Percentiles rank a stretch among this genome's conserved stretches.
Evolutionary conservation across 1,140 invertebrate species (phyloP).

Genomic region (Orussus abietinus): DNA sequence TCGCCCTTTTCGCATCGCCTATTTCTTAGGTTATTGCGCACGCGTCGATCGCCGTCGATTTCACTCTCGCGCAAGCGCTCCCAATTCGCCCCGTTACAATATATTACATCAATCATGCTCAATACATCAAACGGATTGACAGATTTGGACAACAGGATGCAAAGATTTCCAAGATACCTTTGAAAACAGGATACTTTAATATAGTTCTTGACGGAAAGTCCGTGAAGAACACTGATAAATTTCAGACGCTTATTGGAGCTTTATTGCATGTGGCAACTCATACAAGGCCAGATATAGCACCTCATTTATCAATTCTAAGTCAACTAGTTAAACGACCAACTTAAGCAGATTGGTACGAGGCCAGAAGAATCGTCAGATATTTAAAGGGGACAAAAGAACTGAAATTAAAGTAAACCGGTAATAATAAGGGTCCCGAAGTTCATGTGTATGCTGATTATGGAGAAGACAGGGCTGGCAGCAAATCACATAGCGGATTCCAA

Average conservation of each 20-base stretch:
- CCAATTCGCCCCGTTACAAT: constrained; percentile 10
- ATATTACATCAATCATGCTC: constrained; percentile 9
- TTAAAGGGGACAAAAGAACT: constrained; percentile 23
- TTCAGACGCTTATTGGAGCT: constrained; percentile 17
- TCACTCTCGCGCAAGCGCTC: constrained; percentile 27
- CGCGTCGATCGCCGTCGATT: constrained; percentile 9
- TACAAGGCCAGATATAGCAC: constrained; percentile 24
- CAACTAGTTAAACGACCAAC: constrained; percentile 19
- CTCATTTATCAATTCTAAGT: constrained; percentile 28
- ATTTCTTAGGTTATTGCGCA: too few species aligned
- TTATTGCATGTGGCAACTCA: constrained; percentile 17
- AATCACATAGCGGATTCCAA: constrained; percentile 33
- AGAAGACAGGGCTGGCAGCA: constrained; percentile 23
- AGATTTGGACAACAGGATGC: constrained; percentile 15
- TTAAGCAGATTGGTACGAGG: constrained; percentile 22
- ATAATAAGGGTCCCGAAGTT: constrained; percentile 2
- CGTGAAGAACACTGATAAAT: constrained; percentile 2
- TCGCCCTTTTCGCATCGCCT: too few species aligned
- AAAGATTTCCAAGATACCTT: constrained; percentile 14
- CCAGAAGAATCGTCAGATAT: constrained; percentile 29
- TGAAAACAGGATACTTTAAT: constrained; percentile 8
- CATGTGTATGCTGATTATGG: constrained; percentile 33
- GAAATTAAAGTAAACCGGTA: constrained; percentile 26
- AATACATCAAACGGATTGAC: constrained; percentile 10
- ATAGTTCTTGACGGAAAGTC: not conserved